phyloP scores from a whole-genome alignment of 2,113 vertebrate species.

The Otocyon megalotis region DNA sequence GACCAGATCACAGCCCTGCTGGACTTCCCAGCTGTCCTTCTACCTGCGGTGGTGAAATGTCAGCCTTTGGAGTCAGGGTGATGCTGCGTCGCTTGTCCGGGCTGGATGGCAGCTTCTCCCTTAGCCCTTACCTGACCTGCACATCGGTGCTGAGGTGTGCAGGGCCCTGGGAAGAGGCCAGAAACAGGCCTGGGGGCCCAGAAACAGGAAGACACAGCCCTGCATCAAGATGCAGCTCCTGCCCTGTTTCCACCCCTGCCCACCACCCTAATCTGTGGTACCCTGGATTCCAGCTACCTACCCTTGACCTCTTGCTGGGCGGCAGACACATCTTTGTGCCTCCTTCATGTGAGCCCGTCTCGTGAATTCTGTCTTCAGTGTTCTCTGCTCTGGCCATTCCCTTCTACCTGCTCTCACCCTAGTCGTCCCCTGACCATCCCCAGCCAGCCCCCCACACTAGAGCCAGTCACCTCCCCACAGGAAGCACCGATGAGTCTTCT shows the following conservation, averaged over 20 bases:
- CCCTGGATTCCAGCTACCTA: not conserved
- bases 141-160: accelerated
- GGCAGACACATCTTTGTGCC: not conserved
- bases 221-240: not conserved
- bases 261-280: accelerated
- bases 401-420: not conserved
- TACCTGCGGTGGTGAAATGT: accelerated
- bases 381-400: not conserved
- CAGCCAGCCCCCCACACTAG: not conserved
- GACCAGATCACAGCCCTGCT: accelerated
- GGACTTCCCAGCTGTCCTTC: not conserved
- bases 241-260: not conserved
- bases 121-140: accelerated
- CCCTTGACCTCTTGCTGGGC: not conserved
- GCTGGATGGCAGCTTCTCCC: not conserved
- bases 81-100: not conserved
- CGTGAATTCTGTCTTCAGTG: not conserved
- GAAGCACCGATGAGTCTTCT: not conserved
- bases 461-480: not conserved
- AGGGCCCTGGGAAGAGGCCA: accelerated
- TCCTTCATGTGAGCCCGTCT: not conserved
- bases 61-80: too few species aligned
- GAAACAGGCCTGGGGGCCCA: not conserved
- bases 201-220: accelerated
- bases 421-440: not conserved